Evolutionary conservation across 2,888 invertebrate genomes (phyloP).

Genomic region (Parthenolecanium corni): DNA sequence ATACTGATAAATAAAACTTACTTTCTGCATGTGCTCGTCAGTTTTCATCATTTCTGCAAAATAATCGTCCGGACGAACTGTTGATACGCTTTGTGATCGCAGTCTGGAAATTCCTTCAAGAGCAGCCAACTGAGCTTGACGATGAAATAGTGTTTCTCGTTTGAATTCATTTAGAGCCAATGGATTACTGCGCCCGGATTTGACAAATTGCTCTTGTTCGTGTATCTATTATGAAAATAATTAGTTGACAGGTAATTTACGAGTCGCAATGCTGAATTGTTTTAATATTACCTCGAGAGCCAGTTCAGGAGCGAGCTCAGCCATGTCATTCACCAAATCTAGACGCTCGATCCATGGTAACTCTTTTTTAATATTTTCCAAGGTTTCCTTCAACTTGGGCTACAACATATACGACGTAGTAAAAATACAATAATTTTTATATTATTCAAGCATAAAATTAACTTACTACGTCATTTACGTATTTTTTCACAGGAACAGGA

Average conservation of each 20-base stretch:
- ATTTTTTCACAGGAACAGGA: conserved; percentile 48
- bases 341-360: conserved; percentile 78
- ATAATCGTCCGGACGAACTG: conserved; percentile 86
- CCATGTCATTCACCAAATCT: conserved; percentile 63
- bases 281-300: conserved; percentile 43
- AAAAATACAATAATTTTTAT: conserved; percentile 2
- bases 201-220: conserved; percentile 36
- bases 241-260: not conserved
- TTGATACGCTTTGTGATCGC: conserved; percentile 60
- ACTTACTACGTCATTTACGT: conserved; percentile 64
- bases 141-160: conserved; percentile 73
- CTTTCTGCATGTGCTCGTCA: conserved; percentile 94
- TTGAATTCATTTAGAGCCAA: conserved; percentile 72
- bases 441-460: conserved; percentile 32
- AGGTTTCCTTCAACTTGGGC: conserved; percentile 44
- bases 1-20: conserved; percentile 33
- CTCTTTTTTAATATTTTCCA: conserved; percentile 56
- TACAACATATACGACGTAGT: not conserved
- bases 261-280: not conserved
- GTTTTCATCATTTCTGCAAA: conserved; percentile 99
- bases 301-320: conserved; percentile 74
- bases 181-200: conserved; percentile 34
- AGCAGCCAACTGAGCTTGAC: conserved; percentile 79
- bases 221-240: conserved; percentile 35
- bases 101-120: conserved; percentile 66